phyloP scores from a whole-genome alignment of 2,888 invertebrate species.

The Andrena bucephala region DNA sequence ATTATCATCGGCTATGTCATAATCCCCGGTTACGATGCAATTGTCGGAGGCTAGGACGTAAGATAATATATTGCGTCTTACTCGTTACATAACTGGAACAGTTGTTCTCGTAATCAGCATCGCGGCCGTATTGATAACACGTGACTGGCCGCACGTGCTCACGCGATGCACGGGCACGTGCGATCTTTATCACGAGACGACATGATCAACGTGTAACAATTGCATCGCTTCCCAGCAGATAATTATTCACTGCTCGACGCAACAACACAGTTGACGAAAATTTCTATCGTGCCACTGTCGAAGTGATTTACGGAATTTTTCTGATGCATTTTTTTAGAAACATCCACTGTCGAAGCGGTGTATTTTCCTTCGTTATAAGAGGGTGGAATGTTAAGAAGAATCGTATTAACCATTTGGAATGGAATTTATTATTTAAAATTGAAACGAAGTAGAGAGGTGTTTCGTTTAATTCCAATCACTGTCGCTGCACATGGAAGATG shows the following conservation, averaged over 20 bases:
- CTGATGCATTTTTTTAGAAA: not conserved
- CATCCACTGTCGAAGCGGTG: not conserved
- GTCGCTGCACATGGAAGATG: not conserved
- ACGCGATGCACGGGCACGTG: conserved; percentile 59
- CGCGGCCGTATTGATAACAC: conserved; percentile 34
- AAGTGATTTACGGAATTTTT: not conserved
- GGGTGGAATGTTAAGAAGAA: not conserved
- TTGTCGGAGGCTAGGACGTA: conserved; percentile 5
- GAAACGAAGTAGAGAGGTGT: not conserved
- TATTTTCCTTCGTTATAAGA: too few species aligned
- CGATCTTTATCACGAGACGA: conserved; percentile 61
- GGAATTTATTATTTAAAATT: not conserved
- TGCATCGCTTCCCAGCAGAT: not conserved
- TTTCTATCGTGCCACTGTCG: not conserved
- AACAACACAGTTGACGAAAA: not conserved
- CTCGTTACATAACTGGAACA: conserved; percentile 31
- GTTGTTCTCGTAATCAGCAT: conserved; percentile 36
- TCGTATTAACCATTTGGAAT: not conserved
- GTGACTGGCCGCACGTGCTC: conserved; percentile 59
- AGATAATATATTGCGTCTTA: conserved; percentile 31
- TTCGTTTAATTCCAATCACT: not conserved
- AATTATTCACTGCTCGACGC: not conserved
- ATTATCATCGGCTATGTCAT: conserved; percentile 17
- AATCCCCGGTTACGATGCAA: conserved; percentile 27
- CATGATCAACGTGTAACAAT: conserved; percentile 34